phyloP scores from a whole-genome alignment of 2,888 invertebrate genomes.

The Torymus auratus region DNA sequence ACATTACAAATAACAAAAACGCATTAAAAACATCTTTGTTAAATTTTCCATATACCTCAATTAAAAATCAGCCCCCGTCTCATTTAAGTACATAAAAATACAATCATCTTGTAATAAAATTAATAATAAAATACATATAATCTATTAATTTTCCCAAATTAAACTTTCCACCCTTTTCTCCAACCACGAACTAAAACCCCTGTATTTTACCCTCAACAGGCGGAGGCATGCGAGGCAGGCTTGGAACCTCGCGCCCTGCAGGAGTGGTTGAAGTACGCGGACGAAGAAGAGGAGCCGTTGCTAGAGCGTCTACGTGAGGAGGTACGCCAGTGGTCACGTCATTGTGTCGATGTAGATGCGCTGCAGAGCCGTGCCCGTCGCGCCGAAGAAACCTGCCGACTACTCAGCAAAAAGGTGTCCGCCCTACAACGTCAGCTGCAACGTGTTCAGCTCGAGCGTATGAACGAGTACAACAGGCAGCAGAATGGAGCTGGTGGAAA shows the following conservation, averaged over 20 bases:
- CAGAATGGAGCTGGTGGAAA: constrained; percentile 31
- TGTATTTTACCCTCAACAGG: constrained; percentile 62
- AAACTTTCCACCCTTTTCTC: no score
- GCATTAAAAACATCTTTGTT: no score
- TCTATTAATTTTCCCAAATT: no score
- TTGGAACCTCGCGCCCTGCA: constrained; percentile 72
- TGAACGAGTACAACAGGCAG: constrained; percentile 66
- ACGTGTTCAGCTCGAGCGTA: constrained; percentile 68
- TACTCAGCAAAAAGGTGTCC: constrained; percentile 71
- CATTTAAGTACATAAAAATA: no score
- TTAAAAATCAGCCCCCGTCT: no score
- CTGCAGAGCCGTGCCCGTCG: constrained; percentile 84
- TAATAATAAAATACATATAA: no score
- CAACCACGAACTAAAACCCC: no score
- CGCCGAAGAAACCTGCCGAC: constrained; percentile 78
- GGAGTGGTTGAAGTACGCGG: constrained; percentile 70
- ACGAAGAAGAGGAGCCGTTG: constrained; percentile 68
- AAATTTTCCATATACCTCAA: no score
- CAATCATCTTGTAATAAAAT: no score
- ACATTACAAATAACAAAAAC: no score
- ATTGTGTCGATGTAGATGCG: constrained; percentile 88
- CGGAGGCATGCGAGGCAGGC: constrained; percentile 75
- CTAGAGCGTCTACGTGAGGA: constrained; percentile 78
- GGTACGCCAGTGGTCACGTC: constrained; percentile 86
- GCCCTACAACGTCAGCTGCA: constrained; percentile 70